Evolutionary conservation across 1,140 invertebrate genomes (phyloP).

Genomic region (Leguminivora glycinivorella): DNA sequence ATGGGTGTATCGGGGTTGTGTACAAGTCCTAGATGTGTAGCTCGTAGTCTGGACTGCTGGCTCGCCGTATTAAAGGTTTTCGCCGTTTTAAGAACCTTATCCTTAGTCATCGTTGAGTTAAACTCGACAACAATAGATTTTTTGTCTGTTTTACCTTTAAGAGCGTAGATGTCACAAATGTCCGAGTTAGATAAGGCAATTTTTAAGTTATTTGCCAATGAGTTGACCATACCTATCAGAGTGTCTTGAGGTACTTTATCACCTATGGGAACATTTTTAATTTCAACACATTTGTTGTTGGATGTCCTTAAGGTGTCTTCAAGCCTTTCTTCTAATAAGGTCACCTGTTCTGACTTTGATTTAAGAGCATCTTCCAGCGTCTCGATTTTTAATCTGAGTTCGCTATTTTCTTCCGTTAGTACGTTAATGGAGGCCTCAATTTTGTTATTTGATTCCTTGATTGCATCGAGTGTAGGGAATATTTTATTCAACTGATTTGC

Average conservation of each 20-base stretch:
- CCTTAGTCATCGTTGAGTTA: too few relatives aligned
- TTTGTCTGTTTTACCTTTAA: too few relatives aligned
- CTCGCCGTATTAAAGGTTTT: too few relatives aligned
- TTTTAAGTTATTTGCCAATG: neutral
- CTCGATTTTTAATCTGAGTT: conserved; percentile 4
- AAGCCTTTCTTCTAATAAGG: neutral
- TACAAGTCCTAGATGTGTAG: too few relatives aligned
- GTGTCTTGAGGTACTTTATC: neutral
- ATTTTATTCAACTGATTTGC: neutral
- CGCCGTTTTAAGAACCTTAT: too few relatives aligned
- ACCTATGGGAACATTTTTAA: neutral
- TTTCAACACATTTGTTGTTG: neutral
- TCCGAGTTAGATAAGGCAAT: neutral
- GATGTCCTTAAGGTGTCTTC: neutral
- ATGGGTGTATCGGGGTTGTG: too few relatives aligned
- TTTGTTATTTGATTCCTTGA: neutral
- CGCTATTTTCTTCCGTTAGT: conserved; percentile 4
- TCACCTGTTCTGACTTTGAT: neutral
- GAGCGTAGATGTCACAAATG: neutral
- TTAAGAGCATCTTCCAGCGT: neutral
- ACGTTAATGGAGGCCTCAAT: conserved; percentile 3
- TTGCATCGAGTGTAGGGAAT: neutral
- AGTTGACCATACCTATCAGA: neutral
- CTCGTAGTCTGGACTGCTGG: too few relatives aligned
- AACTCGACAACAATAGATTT: too few relatives aligned